These are phyloP conservation scores for Saguinus midas DNA, from an alignment of 2,113 vertebrate species.

Conservation along the genomic window DNA sequence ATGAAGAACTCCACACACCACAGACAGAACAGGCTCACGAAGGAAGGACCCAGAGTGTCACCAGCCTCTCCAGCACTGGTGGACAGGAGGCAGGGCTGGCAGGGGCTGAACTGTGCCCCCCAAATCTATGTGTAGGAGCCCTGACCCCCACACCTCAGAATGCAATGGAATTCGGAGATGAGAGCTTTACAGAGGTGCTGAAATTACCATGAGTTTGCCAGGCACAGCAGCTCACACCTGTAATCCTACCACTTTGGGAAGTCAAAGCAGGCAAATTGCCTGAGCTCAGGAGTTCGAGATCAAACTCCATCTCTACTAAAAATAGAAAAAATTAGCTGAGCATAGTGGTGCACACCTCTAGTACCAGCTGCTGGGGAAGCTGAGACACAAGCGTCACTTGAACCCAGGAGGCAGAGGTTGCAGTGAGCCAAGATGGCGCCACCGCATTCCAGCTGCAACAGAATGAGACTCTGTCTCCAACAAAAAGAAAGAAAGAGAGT, in stretches of 20 bases:
- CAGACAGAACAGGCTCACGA: background rate
- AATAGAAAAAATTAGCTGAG: background rate
- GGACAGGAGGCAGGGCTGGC: background rate
- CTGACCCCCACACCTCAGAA: background rate
- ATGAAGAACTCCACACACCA: background rate
- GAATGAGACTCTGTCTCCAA: background rate
- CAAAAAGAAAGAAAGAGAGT: background rate
- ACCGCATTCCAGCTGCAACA: background rate
- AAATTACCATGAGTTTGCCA: too few relatives aligned
- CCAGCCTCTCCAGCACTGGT: background rate
- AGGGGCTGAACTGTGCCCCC: background rate
- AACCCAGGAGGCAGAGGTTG: background rate
- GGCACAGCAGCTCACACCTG: background rate
- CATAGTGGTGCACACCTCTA: too few relatives aligned
- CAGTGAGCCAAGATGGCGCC: too few relatives aligned
- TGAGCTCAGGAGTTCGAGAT: background rate
- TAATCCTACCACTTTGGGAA: background rate
- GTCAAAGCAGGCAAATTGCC: too few relatives aligned
- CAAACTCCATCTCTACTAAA: background rate
- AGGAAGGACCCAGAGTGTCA: rapidly evolving
- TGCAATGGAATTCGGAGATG: background rate
- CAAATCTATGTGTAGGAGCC: background rate
- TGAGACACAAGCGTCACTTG: too few relatives aligned
- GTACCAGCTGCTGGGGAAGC: too few relatives aligned
- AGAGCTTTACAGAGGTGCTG: background rate